Evolutionary conservation across 2,797 vertebrate genomes (phyloP), one percentile per base, ranked within the genome.

Genomic region (Etheostoma nigrum): DNA sequence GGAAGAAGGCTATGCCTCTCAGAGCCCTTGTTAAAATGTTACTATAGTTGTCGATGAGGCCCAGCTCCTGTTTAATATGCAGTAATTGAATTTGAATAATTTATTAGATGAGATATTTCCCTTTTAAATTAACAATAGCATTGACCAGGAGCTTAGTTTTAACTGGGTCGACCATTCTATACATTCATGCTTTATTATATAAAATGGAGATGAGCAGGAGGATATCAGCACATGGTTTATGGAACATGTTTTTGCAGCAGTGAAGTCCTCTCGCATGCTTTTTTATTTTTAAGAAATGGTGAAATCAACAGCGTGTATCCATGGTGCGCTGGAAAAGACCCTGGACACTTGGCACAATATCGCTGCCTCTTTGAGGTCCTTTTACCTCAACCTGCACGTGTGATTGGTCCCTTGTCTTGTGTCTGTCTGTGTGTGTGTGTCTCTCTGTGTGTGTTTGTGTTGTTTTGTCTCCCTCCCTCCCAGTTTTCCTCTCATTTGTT

Each of bases 71-170:
- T 92, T 86, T 84, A 88, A 73, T 78, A 86, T 78, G 74, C 78
- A 76, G 69, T 87, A 79, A 88, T 79, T 88, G 62, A 86, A 86
- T 86, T 69, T 85, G 59, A 90, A 90, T 88, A 76, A 88, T 92
- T 91, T 40, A 88, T 86, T 52, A 16, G n/a, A n/a, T 51, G 42
- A 67, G 33, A 47, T 51, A 77, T 76, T 71, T 86, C 18, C 13
- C 49, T 40, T 4, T 75, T 82, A 81, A 87, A 68, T 59, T 81
- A 88, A 67, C 79, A 84, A 72, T 79, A 62, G 52, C 48, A 78
- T 76, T 73, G 51, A 66, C 63, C 54, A 25, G 25, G 60, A 84
- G 74, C 78, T 81, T 33, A 62, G 48, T 77, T 69, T 47, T 33
- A 72, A 79, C 64, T 77, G 57, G 70, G 51, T 73, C n/a, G n/a